Evolutionary conservation across 1,140 invertebrate genomes (phyloP), one percentile per base, ranked within the genome.

Genomic region (Metopolophium dirhodum): DNA sequence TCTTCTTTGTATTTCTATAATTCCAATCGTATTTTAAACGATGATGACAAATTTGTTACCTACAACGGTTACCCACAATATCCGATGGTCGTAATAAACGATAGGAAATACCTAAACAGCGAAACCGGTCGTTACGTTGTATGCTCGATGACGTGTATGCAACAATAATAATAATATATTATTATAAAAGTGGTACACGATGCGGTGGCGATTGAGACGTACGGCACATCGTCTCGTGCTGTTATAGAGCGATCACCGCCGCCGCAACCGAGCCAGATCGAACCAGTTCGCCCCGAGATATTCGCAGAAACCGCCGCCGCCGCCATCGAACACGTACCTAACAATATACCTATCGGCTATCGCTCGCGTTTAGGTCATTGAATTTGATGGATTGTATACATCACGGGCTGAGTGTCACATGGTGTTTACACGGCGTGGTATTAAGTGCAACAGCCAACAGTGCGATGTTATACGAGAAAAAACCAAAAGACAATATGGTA

Each of bases 131-230:
- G 45, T 22, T n/a, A 41, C 3, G 47, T n/a, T 3, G 20, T 22
- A 51, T 35, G 8, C 2, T 7, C 26, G 85, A 45, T 47, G 41
- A 88, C 86, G 45, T n/a, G 47, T 14, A 51, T 30, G 47, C 30
- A 51, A 85, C 22, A 85, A 85, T 41, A 41, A 85, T 45, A 82
- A 85, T 85, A 23, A 41, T 85, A 85, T 37, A 41, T 37, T 85
- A 41, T 85, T 85, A 26, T 85, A 37, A 85, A 85, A 85, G 82
- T 23, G 82, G 82, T 82, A 82, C 35, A 41, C 23, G 37, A 23
- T 22, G 35, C 89, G 9, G 37, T 57, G 54, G 89, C 51, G 89
- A 90, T 90, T 90, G 89, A 90, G 89, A 90, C 89, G 89, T 90
- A 57, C 22, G 11, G n/a, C 11, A 57, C 49, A 41, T 54, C 35